Conservation (phyloP, 1,140 invertebrate genomes). For the Saccostrea echinata region DNA sequence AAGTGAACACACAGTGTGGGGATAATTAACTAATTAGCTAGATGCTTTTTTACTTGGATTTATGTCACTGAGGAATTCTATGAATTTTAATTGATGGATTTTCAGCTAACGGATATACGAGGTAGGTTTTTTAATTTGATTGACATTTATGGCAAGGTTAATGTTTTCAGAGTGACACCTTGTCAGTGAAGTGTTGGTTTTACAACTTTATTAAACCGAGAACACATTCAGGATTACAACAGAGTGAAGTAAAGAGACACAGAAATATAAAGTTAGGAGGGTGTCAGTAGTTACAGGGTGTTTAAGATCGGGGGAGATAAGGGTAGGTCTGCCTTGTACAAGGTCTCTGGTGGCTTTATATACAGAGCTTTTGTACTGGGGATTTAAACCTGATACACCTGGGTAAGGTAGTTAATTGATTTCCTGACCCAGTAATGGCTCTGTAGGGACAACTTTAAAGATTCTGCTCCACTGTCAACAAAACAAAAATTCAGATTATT, state of each 20-base stretch:
- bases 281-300: not conserved
- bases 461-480: not conserved
- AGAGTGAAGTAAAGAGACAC: not conserved
- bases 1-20: not conserved
- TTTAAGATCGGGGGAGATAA: not conserved
- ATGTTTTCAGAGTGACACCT: not conserved
- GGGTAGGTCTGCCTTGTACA: not conserved
- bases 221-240: not conserved
- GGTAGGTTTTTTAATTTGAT: not conserved
- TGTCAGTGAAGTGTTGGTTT: not conserved
- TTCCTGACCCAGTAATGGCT: not conserved
- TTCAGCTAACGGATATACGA: not conserved
- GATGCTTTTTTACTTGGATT: not conserved
- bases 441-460: not conserved
- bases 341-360: too few species aligned
- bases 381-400: not conserved
- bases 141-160: not conserved
- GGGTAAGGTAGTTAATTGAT: not conserved
- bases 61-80: not conserved
- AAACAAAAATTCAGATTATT: too few species aligned
- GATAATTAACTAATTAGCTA: constrained; percentile 23
- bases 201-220: not conserved
- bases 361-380: not conserved
- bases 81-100: not conserved
- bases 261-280: not conserved